Evolutionary conservation across 2,888 invertebrate genomes (phyloP).

Genomic region (Mechanitis mazaeus): DNA sequence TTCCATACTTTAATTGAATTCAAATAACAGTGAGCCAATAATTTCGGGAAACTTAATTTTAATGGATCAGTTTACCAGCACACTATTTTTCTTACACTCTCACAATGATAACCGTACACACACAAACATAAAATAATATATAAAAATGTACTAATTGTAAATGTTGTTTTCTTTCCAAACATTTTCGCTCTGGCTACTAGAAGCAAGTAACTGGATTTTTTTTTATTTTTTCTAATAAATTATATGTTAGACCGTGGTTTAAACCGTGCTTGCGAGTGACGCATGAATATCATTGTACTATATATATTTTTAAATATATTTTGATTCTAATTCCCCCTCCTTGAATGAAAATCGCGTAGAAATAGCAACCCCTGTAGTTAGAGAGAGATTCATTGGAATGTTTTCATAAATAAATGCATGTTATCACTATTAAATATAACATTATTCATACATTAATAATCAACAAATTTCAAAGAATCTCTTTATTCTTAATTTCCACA

Average conservation of each 20-base stretch:
- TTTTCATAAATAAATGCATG: slow-evolving; percentile 7
- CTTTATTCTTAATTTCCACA: slow-evolving; percentile 42
- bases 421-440: slow-evolving; percentile 5
- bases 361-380: slow-evolving; percentile 62
- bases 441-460: slow-evolving; percentile 8
- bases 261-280: slow-evolving; percentile 57
- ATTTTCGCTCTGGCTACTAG: slow-evolving; percentile 77
- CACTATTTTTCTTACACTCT: not conserved
- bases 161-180: slow-evolving; percentile 48
- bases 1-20: no score
- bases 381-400: slow-evolving; percentile 71
- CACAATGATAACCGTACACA: not conserved
- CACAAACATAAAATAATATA: slow-evolving; percentile 9
- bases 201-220: slow-evolving; percentile 69
- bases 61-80: no score
- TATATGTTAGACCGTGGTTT: slow-evolving; percentile 61
- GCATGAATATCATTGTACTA: slow-evolving; percentile 49
- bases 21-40: no score
- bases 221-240: slow-evolving; percentile 37
- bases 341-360: slow-evolving; percentile 65
- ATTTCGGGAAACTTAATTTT: no score
- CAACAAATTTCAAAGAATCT: slow-evolving; percentile 66
- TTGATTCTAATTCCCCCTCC: slow-evolving; percentile 42
- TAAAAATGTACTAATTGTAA: slow-evolving; percentile 49
- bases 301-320: slow-evolving; percentile 32